Evolutionary conservation across 2,113 vertebrate genomes (phyloP).

Genomic region (Mobula hypostoma): DNA sequence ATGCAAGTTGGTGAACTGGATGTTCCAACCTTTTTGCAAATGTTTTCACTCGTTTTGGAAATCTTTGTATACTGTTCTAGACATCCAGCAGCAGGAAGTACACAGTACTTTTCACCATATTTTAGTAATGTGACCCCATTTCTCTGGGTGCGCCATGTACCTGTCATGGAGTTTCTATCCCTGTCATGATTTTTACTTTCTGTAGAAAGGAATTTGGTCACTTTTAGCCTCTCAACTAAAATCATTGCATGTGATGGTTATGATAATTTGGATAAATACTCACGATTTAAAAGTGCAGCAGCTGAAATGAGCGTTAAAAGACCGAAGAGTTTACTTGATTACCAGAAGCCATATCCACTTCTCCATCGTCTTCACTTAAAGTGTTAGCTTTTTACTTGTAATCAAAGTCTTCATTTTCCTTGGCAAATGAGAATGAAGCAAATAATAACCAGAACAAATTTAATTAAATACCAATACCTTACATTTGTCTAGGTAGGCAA

Average conservation of each 20-base stretch:
- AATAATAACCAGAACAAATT: background rate
- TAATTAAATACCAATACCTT: background rate
- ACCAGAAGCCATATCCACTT: background rate
- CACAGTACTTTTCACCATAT: background rate
- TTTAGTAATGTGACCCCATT: background rate
- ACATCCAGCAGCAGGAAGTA: background rate
- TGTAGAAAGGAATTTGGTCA: background rate
- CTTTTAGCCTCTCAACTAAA: background rate
- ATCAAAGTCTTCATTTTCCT: background rate
- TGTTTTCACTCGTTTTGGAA: background rate
- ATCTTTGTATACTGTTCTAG: background rate
- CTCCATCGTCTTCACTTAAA: background rate
- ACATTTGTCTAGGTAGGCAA: background rate
- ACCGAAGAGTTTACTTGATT: background rate
- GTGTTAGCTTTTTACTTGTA: background rate
- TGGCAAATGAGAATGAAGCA: background rate
- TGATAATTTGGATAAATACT: slow-evolving; percentile 4
- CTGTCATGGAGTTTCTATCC: background rate
- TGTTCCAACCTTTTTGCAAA: background rate
- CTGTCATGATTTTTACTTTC: background rate
- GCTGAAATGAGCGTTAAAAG: background rate
- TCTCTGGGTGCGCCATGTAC: background rate
- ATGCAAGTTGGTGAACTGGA: background rate
- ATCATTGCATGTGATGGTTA: background rate
- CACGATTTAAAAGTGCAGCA: background rate